Percentiles rank a stretch among this genome's conserved stretches.
Conservation (phyloP, 2,113 vertebrate genomes). For the Collichthys lucidus region DNA sequence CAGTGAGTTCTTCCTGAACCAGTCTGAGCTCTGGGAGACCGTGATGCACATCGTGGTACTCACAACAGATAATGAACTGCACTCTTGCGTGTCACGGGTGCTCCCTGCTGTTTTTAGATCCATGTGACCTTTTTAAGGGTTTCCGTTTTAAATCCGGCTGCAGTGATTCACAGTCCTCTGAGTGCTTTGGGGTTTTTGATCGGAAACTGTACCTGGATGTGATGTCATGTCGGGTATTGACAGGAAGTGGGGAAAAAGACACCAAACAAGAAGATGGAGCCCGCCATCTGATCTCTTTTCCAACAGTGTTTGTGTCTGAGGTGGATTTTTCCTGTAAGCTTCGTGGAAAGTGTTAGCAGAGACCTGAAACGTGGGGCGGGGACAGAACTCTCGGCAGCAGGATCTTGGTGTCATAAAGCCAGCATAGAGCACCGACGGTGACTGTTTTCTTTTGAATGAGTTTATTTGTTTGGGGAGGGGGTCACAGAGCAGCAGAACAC, state of each 20-base stretch:
- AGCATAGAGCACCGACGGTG: slow-evolving; percentile 34
- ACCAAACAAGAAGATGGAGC: not conserved
- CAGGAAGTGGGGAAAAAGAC: not conserved
- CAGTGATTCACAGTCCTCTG: not conserved
- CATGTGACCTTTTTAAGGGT: too few relatives aligned
- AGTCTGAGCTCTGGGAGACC: not conserved
- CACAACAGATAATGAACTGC: too few relatives aligned
- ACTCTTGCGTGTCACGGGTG: too few relatives aligned
- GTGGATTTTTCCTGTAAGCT: slow-evolving; percentile 53
- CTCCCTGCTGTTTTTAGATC: too few relatives aligned
- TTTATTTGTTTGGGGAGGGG: not conserved
- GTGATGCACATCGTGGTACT: not conserved
- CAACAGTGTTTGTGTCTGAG: not conserved
- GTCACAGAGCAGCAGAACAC: slow-evolving; percentile 82
- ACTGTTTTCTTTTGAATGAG: slow-evolving; percentile 28
- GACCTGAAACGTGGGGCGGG: not conserved
- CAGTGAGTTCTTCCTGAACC: too few relatives aligned
- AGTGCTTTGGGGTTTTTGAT: not conserved
- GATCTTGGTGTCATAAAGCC: slow-evolving; percentile 70
- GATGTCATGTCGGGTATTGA: not conserved
- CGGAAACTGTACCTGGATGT: not conserved
- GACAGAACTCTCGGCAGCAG: slow-evolving; percentile 78
- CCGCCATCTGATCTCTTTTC: not conserved
- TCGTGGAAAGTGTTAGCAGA: not conserved
- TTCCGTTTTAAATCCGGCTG: not conserved